phyloP scores from a whole-genome alignment of 2,797 vertebrate genomes.

The Pogonophryne albipinna region DNA sequence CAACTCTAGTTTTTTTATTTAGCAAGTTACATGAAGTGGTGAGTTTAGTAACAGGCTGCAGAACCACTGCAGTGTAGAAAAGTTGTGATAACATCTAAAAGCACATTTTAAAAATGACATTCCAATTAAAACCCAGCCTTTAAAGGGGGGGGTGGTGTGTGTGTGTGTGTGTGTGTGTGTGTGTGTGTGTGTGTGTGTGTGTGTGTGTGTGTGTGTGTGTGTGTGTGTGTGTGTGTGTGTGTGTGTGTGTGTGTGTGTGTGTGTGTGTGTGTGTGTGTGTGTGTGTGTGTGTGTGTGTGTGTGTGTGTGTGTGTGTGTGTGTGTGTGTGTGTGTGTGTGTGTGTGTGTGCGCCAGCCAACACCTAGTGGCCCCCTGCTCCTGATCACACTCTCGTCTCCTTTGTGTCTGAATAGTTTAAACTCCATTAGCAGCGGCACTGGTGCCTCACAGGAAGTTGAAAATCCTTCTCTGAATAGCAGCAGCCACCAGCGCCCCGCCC shows the following conservation, averaged over 20 bases:
- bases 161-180: constrained; percentile 9
- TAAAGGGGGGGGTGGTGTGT: constrained; percentile 15
- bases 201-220: constrained; percentile 12
- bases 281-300: background rate
- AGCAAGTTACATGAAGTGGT: background rate
- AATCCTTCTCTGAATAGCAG: constrained; percentile 57
- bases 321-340: background rate
- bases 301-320: background rate
- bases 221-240: background rate
- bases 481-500: constrained; percentile 48
- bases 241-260: background rate
- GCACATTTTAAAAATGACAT: background rate
- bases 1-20: background rate
- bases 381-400: constrained; percentile 55
- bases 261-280: constrained; percentile 9
- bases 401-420: constrained; percentile 63
- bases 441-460: constrained; percentile 65
- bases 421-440: constrained; percentile 61
- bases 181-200: constrained; percentile 16
- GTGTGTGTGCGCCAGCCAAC: constrained; percentile 15
- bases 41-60: constrained; percentile 12
- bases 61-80: background rate
- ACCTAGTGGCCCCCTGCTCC: constrained; percentile 49
- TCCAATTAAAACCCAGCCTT: constrained; percentile 37
- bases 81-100: background rate